Percentiles rank a stretch among this genome's conserved stretches.
These are phyloP conservation scores for Cryptotis parvus DNA, from an alignment of 2,113 vertebrate species.

Conservation along the genomic window DNA sequence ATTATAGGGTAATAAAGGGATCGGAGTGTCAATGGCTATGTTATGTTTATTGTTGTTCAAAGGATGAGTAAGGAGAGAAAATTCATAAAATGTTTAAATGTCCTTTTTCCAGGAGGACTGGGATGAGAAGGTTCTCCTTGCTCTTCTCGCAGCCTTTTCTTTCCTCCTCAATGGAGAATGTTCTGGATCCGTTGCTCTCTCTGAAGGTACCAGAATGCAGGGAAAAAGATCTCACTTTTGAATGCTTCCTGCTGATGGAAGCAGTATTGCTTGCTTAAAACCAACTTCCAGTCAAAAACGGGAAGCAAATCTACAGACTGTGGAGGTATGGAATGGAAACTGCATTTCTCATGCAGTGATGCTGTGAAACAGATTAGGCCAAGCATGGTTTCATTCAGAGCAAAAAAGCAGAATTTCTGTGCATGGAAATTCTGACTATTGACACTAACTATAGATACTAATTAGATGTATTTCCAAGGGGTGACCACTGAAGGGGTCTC, in stretches of 20 bases:
- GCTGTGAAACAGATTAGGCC: not conserved
- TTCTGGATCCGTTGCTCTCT: not conserved
- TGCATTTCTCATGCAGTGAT: not conserved
- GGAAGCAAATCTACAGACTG: not conserved
- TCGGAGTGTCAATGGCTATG: slow-evolving; percentile 75
- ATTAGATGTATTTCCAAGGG: not conserved
- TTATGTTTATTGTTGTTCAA: slow-evolving; percentile 81
- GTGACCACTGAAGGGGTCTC: not conserved
- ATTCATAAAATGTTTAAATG: slow-evolving; percentile 81
- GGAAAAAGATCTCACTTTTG: not conserved
- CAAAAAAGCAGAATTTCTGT: not conserved
- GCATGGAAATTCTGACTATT: too few relatives aligned
- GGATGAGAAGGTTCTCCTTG: not conserved
- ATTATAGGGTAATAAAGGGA: slow-evolving; percentile 75
- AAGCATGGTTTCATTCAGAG: not conserved
- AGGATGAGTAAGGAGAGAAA: slow-evolving; percentile 73
- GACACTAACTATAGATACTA: not conserved
- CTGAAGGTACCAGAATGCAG: not conserved
- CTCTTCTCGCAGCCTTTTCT: accelerated
- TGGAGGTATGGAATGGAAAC: not conserved
- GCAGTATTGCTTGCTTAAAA: not conserved
- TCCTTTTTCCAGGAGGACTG: slow-evolving; percentile 33
- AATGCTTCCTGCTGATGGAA: not conserved
- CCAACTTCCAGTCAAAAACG: not conserved
- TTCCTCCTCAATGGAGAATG: not conserved